Percentiles rank a stretch among this genome's conserved stretches.
Conservation (phyloP, 2,797 vertebrate genomes). For the Orestias chungarensis region DNA sequence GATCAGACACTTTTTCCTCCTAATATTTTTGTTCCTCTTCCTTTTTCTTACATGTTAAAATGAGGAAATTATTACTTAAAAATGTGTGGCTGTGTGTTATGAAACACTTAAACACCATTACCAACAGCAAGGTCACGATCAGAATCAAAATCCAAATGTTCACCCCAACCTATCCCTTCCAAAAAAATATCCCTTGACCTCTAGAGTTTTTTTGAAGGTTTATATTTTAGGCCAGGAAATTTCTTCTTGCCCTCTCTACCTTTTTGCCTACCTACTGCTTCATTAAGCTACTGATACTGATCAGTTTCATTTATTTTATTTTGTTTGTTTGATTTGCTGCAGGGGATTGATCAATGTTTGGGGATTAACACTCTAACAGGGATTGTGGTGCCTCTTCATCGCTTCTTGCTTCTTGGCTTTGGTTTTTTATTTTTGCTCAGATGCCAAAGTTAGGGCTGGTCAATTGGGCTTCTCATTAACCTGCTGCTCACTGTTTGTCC, state of each 20-base stretch:
- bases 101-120: slow-evolving; percentile 71
- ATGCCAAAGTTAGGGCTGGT: slow-evolving; percentile 88
- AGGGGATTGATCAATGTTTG: slow-evolving; percentile 67
- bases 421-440: slow-evolving; percentile 78
- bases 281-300: slow-evolving; percentile 63
- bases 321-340: slow-evolving; percentile 66
- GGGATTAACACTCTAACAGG: slow-evolving; percentile 90
- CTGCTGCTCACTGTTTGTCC: slow-evolving; percentile 99
- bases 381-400: slow-evolving; percentile 83
- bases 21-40: slow-evolving; percentile 14
- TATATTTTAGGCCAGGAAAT: slow-evolving; percentile 32
- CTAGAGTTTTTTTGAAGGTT: slow-evolving; percentile 12
- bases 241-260: slow-evolving; percentile 19
- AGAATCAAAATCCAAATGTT: slow-evolving; percentile 36
- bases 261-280: slow-evolving; percentile 52
- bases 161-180: slow-evolving; percentile 27
- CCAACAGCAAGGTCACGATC: slow-evolving; percentile 57
- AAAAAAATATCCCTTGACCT: slow-evolving; percentile 13
- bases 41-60: slow-evolving; percentile 51
- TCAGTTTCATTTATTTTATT: slow-evolving; percentile 69
- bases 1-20: slow-evolving; percentile 7
- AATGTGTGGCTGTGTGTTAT: slow-evolving; percentile 75
- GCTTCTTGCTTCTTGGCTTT: slow-evolving; percentile 88
- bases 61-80: slow-evolving; percentile 62
- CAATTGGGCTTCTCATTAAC: slow-evolving; percentile 98